A percentile compares a stretch with the other conserved stretches of the same genome.
These are phyloP conservation scores for Catocala sponsa DNA, from an alignment of 2,888 invertebrate genomes.

Conservation along the genomic window DNA sequence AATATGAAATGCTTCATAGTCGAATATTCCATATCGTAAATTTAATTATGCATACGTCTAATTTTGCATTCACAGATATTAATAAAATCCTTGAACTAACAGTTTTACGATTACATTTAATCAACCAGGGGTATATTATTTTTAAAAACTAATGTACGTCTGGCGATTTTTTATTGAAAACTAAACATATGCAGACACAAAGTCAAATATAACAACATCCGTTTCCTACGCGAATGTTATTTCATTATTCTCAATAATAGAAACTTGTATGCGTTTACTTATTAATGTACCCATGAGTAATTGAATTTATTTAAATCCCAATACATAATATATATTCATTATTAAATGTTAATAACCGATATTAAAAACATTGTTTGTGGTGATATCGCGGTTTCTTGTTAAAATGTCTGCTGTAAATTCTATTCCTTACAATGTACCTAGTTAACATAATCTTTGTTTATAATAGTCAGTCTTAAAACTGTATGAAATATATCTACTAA, in stretches of 20 bases:
- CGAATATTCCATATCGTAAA: too few relatives aligned
- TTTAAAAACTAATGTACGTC: conserved; percentile 52
- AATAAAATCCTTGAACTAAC: conserved; percentile 52
- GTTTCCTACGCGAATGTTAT: conserved; percentile 73
- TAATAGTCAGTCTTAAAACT: too few relatives aligned
- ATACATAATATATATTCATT: too few relatives aligned
- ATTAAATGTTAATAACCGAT: conserved; percentile 20
- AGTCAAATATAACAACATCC: conserved; percentile 76
- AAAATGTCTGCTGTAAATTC: too few relatives aligned
- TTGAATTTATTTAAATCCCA: conserved; percentile 15
- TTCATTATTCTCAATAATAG: conserved; percentile 68
- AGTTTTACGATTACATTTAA: conserved; percentile 57
- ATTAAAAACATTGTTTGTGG: conserved; percentile 1
- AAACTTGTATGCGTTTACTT: conserved; percentile 45
- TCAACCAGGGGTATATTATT: conserved; percentile 56
- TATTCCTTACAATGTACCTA: too few relatives aligned
- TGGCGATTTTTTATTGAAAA: conserved; percentile 66
- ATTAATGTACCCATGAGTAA: conserved; percentile 18
- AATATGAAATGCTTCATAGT: too few relatives aligned
- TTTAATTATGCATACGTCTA: conserved; percentile 4
- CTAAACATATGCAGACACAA: conserved; percentile 68
- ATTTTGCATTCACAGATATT: conserved; percentile 39
- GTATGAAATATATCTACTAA: too few relatives aligned
- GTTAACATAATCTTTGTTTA: too few relatives aligned
- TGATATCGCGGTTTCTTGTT: too few relatives aligned